Evolutionary conservation across 2,888 invertebrate genomes (phyloP).

Genomic region (Ophion obscuratus): DNA sequence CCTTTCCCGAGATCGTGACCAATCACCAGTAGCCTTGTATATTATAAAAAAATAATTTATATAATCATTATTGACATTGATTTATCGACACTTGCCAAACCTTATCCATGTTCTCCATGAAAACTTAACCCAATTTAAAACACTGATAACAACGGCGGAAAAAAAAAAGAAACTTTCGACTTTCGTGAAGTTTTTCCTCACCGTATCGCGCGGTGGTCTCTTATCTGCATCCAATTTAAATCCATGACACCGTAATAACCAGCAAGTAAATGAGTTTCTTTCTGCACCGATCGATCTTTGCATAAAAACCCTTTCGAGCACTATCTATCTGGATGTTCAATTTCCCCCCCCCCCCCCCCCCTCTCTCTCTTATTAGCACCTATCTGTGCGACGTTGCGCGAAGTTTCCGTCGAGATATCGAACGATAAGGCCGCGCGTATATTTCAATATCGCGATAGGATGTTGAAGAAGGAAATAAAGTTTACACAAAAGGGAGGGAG

Average conservation of each 20-base stretch:
- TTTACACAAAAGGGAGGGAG: constrained; percentile 7
- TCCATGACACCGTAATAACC: background rate
- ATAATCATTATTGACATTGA: too few species aligned
- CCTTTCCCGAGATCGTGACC: too few species aligned
- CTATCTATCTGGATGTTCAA: background rate
- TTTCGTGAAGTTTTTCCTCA: background rate
- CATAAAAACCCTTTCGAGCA: background rate
- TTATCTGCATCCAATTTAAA: background rate
- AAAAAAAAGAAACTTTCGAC: background rate
- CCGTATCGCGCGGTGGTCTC: background rate
- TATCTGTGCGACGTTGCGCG: background rate
- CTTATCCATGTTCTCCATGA: too few species aligned
- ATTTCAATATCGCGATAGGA: constrained; percentile 47
- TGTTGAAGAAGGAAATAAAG: constrained; percentile 5
- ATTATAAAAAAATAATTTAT: too few species aligned
- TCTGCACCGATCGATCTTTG: background rate
- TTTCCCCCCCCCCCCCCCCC: background rate
- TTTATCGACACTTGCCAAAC: too few species aligned
- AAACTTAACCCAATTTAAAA: too few species aligned
- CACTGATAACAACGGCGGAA: too few species aligned
- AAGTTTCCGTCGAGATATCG: constrained; percentile 39
- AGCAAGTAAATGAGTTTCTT: background rate
- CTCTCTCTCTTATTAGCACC: background rate
- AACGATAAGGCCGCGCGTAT: constrained; percentile 34
- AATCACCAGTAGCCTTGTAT: too few species aligned